Base-by-base conservation (phyloP, 2,888 invertebrate genomes). In the Galerucella pusilla region DNA sequence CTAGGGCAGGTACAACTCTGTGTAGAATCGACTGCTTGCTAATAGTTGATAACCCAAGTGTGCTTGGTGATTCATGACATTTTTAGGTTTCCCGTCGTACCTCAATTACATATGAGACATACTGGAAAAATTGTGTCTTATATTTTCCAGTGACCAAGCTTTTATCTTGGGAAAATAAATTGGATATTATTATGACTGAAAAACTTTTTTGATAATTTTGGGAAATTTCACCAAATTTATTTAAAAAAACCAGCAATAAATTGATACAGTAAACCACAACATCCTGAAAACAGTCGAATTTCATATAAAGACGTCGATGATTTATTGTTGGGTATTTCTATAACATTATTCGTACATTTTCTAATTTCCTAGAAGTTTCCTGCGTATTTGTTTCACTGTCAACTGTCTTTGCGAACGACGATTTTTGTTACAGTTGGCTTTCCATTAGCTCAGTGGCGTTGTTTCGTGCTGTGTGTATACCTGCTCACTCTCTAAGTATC, bases 331-430 rank as follows among this genome's bases (percentile, higher is more conserved):
- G 12, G 16, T 54, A 54, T 11, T 54, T 28, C 64, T 54, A 16
- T 52, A n/a, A 71, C 66, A 70, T 68, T 45, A 68, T 59, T 65
- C 35, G 52, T 68, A 66, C 59, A 73, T 75, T 77, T 76, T 76
- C 74, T 74, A 77, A 75, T 78, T 78, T 76, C 78, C 76, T 71
- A 75, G 70, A 67, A 72, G 75, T 76, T 76, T 78, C 78, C 78
- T 74, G 52, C 65, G 72, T 64, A 57, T 73, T 76, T 78, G 76
- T 78, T 78, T 75, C 52, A 65, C 49, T 68, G 71, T 76, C 74
- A 75, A 57, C 71, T 63, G 59, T 73, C 72, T 72, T 75, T 69
- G 35, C 54, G 57, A 68, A 71, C 25, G n/a, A 16, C 12, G 46
- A 28, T 72, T 72, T 71, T 71, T 71, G 57, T 46, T 45, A 54